Base-by-base conservation (phyloP, 2,797 vertebrate genomes). In the Setipinna tenuifilis region DNA sequence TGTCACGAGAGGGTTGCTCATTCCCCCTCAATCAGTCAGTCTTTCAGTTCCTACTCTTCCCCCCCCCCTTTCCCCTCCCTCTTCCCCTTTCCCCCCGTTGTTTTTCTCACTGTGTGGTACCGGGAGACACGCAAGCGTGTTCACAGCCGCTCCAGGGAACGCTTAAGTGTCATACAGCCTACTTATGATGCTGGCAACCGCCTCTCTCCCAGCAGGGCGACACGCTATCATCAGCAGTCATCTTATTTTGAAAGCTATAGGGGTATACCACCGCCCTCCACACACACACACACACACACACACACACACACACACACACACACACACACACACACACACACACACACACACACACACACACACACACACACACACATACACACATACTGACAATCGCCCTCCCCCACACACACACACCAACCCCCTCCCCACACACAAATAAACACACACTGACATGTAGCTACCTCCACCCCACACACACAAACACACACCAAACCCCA, bases 161-260 rank as follows among this genome's bases (percentile, higher is more conserved):
- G 31, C 31, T 78, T 88, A 86, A 88, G 88, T 89, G 90, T 83
- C 46, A 82, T 83, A 82, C 87, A 68, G 89, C 86, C 86, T 86
- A 81, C 83, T 59, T 41, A 83, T 85, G 84, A 62, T 59, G 46
- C 82, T 31, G 81, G 88, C 87, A 44, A 31, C 71, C 31, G 5
- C 78, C n/a, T 12, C 71, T 85, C 71, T 85, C 81, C 35, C 71
- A 87, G 83, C 61, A n/a, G 59, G 61, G 80, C 68, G 84, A 83
- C 62, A 81, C 86, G 85, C 61, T 85, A 86, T 86, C 85, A 87
- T 84, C 85, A 89, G 88, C 84, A 87, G 86, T 86, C 87, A 87
- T 90, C 85, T 86, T 80, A 78, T 5, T 44, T 41, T 7, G 17
- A 16, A 17, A 44, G 71, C 71, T 16, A 21, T 7, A 7, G 71